These are phyloP conservation scores for Buceros bicornis DNA, from an alignment of 2,797 vertebrate genomes.

Conservation along the genomic window DNA sequence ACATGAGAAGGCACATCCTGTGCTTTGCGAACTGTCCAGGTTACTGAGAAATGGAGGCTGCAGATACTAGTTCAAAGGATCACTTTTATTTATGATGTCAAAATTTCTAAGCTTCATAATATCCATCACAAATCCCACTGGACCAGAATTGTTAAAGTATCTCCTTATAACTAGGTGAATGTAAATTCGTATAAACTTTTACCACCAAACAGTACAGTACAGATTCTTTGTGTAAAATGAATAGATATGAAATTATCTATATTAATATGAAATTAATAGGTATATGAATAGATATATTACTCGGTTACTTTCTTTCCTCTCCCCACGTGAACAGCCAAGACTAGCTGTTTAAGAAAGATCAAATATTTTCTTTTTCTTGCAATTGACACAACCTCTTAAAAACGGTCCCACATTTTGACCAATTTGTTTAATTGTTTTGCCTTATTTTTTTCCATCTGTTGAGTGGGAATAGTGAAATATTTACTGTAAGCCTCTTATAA, in stretches of 20 bases:
- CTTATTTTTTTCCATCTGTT: neutral
- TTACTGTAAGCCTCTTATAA: neutral
- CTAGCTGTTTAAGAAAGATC: neutral
- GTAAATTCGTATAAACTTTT: neutral
- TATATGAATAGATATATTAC: neutral
- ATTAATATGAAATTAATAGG: neutral
- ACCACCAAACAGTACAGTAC: neutral
- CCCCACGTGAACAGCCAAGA: neutral
- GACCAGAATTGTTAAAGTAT: neutral
- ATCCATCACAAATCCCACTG: neutral
- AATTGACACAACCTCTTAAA: neutral
- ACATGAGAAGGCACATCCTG: neutral
- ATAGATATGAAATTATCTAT: neutral
- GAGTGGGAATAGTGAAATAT: neutral
- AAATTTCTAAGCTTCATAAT: neutral
- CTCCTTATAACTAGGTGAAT: neutral
- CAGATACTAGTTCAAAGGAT: neutral
- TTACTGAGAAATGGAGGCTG: neutral
- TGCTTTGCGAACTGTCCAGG: neutral
- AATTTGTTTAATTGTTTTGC: neutral
- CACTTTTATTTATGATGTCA: neutral
- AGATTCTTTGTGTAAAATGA: neutral
- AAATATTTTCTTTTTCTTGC: neutral
- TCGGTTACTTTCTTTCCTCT: neutral
- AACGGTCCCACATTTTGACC: neutral